Conservation (phyloP, 92 coral and sea anemone species). For the Parazoanthus darwini region DNA sequence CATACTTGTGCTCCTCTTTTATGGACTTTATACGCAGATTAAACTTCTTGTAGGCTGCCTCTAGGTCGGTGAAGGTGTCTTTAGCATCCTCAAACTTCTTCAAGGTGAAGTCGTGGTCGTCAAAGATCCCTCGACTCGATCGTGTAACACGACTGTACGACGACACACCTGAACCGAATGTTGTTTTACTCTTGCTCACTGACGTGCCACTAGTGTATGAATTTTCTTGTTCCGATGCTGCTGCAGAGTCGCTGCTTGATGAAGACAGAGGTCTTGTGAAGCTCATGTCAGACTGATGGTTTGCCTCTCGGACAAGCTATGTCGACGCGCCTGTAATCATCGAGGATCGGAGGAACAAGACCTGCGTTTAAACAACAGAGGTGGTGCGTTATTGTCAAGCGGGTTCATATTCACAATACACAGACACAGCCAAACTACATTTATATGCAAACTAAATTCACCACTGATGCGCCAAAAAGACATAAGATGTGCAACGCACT, state of each 20-base stretch:
- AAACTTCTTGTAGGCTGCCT: slow-evolving; percentile 87
- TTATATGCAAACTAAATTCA: slow-evolving; percentile 34
- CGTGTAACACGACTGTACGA: slow-evolving; percentile 83
- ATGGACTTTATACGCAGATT: slow-evolving; percentile 74
- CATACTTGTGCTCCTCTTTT: slow-evolving; percentile 75
- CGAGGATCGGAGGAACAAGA: neutral
- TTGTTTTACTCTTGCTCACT: slow-evolving; percentile 55
- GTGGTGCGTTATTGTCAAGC: slow-evolving; percentile 10
- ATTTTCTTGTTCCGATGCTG: neutral
- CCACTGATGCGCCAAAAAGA: neutral
- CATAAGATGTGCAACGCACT: slow-evolving; percentile 26
- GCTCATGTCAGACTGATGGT: slow-evolving; percentile 2
- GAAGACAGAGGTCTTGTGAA: slow-evolving; percentile 5
- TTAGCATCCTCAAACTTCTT: slow-evolving; percentile 87
- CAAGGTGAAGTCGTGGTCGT: slow-evolving; percentile 77
- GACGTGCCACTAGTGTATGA: slow-evolving; percentile 66
- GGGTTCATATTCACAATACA: neutral
- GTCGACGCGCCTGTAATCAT: neutral
- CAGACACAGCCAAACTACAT: slow-evolving; percentile 14
- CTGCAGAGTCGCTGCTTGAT: slow-evolving; percentile 12
- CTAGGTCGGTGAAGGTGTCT: slow-evolving; percentile 93
- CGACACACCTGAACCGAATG: slow-evolving; percentile 55
- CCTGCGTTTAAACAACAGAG: slow-evolving; percentile 28
- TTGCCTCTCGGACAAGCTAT: neutral
- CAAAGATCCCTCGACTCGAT: slow-evolving; percentile 63